Evolutionary conservation across 2,888 invertebrate genomes (phyloP), one percentile per base, ranked within the genome.

Genomic region (Nemurella pictetii): DNA sequence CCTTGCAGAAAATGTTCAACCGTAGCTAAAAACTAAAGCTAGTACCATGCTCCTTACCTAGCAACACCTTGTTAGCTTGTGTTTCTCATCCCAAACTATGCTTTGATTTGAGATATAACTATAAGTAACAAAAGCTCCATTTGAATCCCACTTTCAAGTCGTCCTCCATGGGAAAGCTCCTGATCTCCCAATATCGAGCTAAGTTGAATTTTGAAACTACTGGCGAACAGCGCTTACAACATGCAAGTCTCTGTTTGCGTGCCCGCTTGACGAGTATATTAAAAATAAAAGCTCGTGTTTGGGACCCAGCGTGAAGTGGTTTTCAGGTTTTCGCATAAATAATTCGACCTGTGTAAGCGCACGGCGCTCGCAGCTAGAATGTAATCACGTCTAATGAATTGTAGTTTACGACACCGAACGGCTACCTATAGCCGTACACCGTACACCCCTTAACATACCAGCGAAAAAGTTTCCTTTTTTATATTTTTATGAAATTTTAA

Each of bases 401-500:
- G 55, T 55, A 55, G 55, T 55, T 55, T 55, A 55, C 55, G 55
- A 12, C 55, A 20, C 20, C 9, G 20, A 55, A 55, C 55, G 55
- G 20, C 55, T 20, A 55, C 3, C 55, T 20, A 55, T 12, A 55
- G 55, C 55, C 20, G 55, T 55, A 20, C 20, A 55, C 20, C 55
- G 55, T 55, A 15, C 55, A 55, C 15, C 1, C 55, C 20, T 55
- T 55, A 55, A 55, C 55, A 55, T 12, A 12, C 55, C 55, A 55
- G 9, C 15, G 32, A 20, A 55, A 55, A 55, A 20, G 9, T 55
- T 55, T 12, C 20, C 20, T 55, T 55, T 55, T 55, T 20, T 55
- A 32, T 32, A 32, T 80, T 75, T 28, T 26, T 27, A 75, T 26
- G 28, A 75, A 28, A 80, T 26, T 80, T 80, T 30, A 80, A 80